These are phyloP conservation scores for Poeciliopsis gracilis DNA, from an alignment of 2,797 vertebrate genomes.

Conservation along the genomic window DNA sequence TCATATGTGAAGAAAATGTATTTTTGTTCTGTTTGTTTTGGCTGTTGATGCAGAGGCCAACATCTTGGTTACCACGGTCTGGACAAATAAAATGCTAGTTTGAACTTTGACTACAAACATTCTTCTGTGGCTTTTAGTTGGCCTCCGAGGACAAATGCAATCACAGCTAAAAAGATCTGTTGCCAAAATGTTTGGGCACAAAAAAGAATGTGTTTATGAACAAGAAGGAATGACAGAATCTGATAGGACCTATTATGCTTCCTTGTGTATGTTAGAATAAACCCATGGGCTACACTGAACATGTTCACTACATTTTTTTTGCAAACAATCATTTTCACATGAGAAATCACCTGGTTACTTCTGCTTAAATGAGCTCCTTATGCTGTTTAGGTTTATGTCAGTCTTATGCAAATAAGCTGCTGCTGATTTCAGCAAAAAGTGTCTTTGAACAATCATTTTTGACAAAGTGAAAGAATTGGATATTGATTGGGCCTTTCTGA, in stretches of 20 bases:
- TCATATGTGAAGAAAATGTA: constrained; percentile 15
- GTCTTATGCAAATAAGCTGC: no score
- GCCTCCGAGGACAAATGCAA: constrained; percentile 41
- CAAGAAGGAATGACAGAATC: neutral
- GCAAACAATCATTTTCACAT: no score
- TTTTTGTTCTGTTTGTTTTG: constrained; percentile 54
- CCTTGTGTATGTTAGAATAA: no score
- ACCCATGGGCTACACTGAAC: no score
- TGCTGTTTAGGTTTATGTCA: no score
- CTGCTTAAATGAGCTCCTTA: no score
- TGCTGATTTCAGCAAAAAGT: no score
- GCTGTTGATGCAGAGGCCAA: constrained; percentile 16
- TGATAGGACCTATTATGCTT: neutral
- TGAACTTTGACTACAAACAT: constrained; percentile 72
- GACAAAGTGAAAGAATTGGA: no score
- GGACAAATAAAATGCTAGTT: constrained; percentile 53
- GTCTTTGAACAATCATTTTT: no score
- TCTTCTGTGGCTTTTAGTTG: constrained; percentile 17
- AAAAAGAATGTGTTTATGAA: neutral
- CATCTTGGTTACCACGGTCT: constrained; percentile 27
- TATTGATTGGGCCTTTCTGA: no score
- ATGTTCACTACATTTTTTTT: no score
- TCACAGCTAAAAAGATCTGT: constrained; percentile 11
- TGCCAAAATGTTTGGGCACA: neutral
- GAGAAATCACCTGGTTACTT: no score